Conservation (phyloP, 1,140 invertebrate genomes). For the Hormaphis cornu region DNA sequence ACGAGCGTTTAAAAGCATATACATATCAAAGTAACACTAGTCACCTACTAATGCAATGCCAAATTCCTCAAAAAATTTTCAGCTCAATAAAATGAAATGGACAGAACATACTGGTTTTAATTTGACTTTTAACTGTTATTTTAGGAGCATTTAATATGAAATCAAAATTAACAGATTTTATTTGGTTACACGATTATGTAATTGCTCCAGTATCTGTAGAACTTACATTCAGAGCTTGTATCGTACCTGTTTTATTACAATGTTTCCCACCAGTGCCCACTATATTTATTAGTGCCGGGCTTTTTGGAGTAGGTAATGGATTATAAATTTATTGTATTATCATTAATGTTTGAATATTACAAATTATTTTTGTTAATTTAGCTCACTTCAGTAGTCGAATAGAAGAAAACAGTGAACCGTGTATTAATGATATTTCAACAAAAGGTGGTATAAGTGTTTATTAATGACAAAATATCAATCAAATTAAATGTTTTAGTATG, state of each 20-base stretch:
- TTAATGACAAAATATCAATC: constrained; percentile 24
- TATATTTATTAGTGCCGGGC: constrained; percentile 76
- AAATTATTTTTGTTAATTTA: constrained; percentile 38
- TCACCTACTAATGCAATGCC: too few species aligned
- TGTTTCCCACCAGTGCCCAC: constrained; percentile 64
- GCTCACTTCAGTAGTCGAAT: constrained; percentile 88
- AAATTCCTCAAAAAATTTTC: too few species aligned
- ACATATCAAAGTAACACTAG: too few species aligned
- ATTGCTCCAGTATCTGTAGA: constrained; percentile 90
- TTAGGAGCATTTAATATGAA: constrained; percentile 18
- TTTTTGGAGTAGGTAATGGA: constrained; percentile 75
- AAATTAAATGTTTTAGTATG: too few species aligned
- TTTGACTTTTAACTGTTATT: too few species aligned
- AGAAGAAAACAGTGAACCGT: constrained; percentile 60
- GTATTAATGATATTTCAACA: constrained; percentile 56
- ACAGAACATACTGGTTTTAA: too few species aligned
- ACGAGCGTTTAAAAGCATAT: too few species aligned
- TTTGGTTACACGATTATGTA: constrained; percentile 80
- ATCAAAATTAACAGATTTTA: constrained; percentile 48
- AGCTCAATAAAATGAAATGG: too few species aligned
- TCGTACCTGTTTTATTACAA: constrained; percentile 80
- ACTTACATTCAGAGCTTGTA: constrained; percentile 87
- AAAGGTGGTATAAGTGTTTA: constrained; percentile 53
- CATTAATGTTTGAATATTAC: too few species aligned
- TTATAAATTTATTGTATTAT: constrained; percentile 5